A percentile compares a stretch with the other conserved stretches of the same genome.
These are phyloP conservation scores for Brachypodius melanocephalos DNA, from an alignment of 2,113 vertebrate genomes.

Conservation along the genomic window DNA sequence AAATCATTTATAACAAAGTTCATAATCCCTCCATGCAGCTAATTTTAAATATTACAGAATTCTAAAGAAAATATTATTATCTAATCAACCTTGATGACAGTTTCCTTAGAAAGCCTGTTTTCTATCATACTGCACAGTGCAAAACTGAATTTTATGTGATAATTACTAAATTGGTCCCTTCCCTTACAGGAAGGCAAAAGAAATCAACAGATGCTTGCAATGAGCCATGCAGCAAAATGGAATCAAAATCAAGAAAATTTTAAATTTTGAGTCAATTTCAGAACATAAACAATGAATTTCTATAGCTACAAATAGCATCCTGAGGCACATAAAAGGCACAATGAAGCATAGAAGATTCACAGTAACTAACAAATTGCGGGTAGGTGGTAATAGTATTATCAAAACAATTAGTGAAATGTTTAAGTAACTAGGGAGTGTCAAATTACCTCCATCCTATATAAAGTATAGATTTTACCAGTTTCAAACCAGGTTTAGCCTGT, in stretches of 20 bases:
- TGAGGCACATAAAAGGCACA: neutral
- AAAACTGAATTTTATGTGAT: neutral
- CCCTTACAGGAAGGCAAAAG: neutral
- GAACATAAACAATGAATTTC: neutral
- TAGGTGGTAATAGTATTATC: neutral
- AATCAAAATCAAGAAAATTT: neutral
- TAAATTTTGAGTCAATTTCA: neutral
- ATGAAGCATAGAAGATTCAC: neutral
- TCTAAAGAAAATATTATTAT: neutral
- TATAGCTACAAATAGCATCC: neutral
- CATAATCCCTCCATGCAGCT: neutral
- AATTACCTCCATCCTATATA: accelerated
- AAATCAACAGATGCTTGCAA: neutral
- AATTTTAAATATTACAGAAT: neutral
- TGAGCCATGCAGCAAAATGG: neutral
- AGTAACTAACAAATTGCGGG: neutral
- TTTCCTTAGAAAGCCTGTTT: conserved; percentile 28
- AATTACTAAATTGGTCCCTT: conserved; percentile 34
- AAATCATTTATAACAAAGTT: neutral
- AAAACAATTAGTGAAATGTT: neutral
- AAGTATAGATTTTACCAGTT: neutral
- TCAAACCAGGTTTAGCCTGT: neutral
- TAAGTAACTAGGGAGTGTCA: neutral
- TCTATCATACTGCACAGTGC: neutral
- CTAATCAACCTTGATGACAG: neutral